Conservation (phyloP, 53 echinoderm and acorn worm genomes). For the Holothuria leucospilota region DNA sequence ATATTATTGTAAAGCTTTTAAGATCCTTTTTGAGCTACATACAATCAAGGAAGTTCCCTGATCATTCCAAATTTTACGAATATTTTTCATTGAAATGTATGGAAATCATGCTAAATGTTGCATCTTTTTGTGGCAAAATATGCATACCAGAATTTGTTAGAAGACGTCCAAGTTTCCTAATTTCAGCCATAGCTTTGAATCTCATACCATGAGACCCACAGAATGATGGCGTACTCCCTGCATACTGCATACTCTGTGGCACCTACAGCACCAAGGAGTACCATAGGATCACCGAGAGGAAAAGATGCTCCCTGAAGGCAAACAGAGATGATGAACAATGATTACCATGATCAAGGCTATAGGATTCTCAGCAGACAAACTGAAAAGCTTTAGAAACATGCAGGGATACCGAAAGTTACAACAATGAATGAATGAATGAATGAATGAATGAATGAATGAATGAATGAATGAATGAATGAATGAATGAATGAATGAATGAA, state of each 20-base stretch:
- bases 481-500: no score
- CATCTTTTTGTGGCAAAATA: background rate
- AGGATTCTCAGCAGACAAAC: background rate
- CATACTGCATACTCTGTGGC: constrained; percentile 90
- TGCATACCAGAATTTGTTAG: constrained; percentile 92
- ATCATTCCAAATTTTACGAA: no score
- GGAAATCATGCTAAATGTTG: no score
- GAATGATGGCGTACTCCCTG: constrained; percentile 82
- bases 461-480: no score
- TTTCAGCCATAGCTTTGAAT: constrained; percentile 96
- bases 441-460: no score
- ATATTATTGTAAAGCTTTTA: no score
- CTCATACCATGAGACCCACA: constrained; percentile 91
- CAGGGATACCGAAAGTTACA: no score
- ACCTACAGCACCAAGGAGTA: constrained; percentile 90
- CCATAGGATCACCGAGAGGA: constrained; percentile 93
- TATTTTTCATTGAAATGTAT: no score
- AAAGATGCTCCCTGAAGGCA: constrained; percentile 68
- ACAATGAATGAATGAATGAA: no score
- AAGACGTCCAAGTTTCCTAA: constrained; percentile 85
- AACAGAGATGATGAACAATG: no score
- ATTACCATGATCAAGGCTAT: background rate
- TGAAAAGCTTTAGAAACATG: background rate
- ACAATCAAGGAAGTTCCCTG: no score
- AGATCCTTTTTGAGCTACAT: no score